Percentiles rank a stretch among this genome's conserved stretches.
These are phyloP conservation scores for Albula glossodonta DNA, from an alignment of 2,113 vertebrate species.

Conservation along the genomic window DNA sequence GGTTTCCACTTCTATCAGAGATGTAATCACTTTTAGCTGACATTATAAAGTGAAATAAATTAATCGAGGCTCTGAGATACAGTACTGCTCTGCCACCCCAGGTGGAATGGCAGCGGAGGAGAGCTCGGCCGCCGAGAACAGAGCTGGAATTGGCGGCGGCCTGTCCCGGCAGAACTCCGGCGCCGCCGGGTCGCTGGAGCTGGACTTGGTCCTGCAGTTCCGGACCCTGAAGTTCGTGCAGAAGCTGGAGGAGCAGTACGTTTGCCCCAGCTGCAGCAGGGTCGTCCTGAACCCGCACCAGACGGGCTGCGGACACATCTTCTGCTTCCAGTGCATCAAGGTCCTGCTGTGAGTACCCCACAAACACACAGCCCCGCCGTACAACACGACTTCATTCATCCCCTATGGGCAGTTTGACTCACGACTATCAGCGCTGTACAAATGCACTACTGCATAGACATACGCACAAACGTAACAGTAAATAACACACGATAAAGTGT, in stretches of 20 bases:
- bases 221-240: slow-evolving; percentile 66
- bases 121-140: slow-evolving; percentile 17
- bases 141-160: slow-evolving; percentile 12
- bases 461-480: too few relatives aligned
- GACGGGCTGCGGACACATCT: slow-evolving; percentile 84
- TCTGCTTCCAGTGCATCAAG: slow-evolving; percentile 79
- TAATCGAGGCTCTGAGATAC: too few relatives aligned
- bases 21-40: too few relatives aligned
- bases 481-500: too few relatives aligned
- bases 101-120: slow-evolving; percentile 68
- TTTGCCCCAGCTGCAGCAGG: slow-evolving; percentile 71
- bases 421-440: too few relatives aligned
- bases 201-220: slow-evolving; percentile 56
- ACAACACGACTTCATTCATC: too few relatives aligned
- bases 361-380: too few relatives aligned
- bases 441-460: too few relatives aligned
- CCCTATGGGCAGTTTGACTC: too few relatives aligned
- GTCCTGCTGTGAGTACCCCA: slow-evolving; percentile 68
- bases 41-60: too few relatives aligned
- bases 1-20: too few relatives aligned
- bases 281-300: slow-evolving; percentile 84
- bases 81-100: background rate
- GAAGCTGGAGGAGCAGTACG: slow-evolving; percentile 74
- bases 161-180: slow-evolving; percentile 70
- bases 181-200: slow-evolving; percentile 68